A percentile compares a stretch with the other conserved stretches of the same genome.
Conservation (phyloP, 2,113 vertebrate genomes). For the Reinhardtius hippoglossoides region DNA sequence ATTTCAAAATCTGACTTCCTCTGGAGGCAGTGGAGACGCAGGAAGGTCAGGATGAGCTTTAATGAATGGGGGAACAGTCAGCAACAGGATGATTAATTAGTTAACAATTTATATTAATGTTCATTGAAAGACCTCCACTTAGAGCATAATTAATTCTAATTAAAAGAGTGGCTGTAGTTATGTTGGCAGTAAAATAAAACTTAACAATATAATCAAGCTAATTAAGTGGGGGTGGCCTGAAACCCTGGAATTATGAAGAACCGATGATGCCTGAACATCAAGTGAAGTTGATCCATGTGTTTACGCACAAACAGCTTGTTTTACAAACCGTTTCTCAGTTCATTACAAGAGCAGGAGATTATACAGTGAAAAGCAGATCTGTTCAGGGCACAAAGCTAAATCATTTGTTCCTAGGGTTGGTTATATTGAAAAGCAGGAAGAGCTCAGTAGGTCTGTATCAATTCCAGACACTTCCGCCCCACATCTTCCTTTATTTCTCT, state of each 20-base stretch:
- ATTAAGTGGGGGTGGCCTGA: constrained; percentile 78
- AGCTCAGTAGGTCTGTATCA: constrained; percentile 1
- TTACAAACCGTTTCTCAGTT: constrained; percentile 54
- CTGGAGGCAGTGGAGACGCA: constrained; percentile 32
- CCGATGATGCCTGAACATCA: constrained; percentile 68
- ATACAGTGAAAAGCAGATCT: neutral
- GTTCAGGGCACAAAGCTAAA: constrained; percentile 1
- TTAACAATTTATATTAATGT: constrained; percentile 84
- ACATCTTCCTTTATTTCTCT: constrained; percentile 19
- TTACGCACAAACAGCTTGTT: constrained; percentile 64
- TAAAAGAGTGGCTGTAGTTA: constrained; percentile 74
- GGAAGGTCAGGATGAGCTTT: constrained; percentile 53
- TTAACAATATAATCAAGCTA: constrained; percentile 81
- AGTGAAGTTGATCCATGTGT: constrained; percentile 67
- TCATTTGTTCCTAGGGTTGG: neutral
- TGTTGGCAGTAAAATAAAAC: constrained; percentile 70
- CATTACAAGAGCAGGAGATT: constrained; percentile 28
- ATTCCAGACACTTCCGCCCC: constrained; percentile 8
- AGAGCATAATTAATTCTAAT: constrained; percentile 83
- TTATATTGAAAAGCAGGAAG: neutral
- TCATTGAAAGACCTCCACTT: constrained; percentile 83
- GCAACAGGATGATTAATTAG: constrained; percentile 81
- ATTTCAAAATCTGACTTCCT: constrained; percentile 8
- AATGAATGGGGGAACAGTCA: constrained; percentile 50
- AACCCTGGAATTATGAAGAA: constrained; percentile 72